Conservation (phyloP, 2,888 invertebrate genomes). For the Barypeithes pellucidus region DNA sequence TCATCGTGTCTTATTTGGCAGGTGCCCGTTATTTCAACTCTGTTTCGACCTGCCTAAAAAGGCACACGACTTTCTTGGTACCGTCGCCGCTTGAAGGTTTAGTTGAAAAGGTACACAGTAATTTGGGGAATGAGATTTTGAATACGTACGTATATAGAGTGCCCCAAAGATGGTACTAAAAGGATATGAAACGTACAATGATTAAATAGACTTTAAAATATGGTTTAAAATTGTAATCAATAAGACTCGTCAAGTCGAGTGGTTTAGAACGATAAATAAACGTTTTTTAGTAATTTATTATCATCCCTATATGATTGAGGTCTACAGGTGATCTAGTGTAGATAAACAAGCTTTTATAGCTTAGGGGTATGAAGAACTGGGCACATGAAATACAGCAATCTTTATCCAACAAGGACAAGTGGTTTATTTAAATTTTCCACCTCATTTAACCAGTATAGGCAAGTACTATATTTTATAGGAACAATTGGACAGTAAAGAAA, state of each 20-base stretch:
- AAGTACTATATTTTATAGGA: constrained; percentile 41
- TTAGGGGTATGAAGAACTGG: no score
- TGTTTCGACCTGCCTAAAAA: constrained; percentile 24
- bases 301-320: no score
- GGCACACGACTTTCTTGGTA: constrained; percentile 13
- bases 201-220: no score
- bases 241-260: no score
- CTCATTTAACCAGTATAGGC: constrained; percentile 28
- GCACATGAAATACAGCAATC: background rate
- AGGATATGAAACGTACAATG: no score
- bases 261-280: no score
- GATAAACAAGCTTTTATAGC: no score
- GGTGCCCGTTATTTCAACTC: constrained; percentile 28
- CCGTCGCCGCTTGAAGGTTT: background rate
- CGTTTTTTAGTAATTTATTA: no score
- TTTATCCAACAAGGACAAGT: constrained; percentile 17
- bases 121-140: background rate
- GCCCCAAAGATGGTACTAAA: background rate
- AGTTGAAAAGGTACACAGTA: background rate
- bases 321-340: no score
- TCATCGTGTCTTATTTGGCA: constrained; percentile 34
- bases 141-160: background rate
- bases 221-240: no score
- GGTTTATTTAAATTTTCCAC: constrained; percentile 22
- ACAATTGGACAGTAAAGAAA: constrained; percentile 46